Evolutionary conservation across 2,888 invertebrate species (phyloP).

Genomic region (Nebria salina): DNA sequence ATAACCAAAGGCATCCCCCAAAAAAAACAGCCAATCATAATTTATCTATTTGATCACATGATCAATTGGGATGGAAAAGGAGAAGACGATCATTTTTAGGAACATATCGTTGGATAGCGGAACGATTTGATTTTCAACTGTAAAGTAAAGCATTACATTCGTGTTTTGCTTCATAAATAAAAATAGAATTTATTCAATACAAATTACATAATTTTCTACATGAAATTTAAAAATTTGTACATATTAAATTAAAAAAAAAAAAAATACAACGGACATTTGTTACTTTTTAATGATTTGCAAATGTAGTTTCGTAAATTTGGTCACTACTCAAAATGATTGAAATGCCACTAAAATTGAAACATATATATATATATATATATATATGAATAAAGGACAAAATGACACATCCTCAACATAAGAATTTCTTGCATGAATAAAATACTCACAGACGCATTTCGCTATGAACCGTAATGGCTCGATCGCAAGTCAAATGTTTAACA

Average conservation of each 20-base stretch:
- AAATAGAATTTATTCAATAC: constrained; percentile 1
- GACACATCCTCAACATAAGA: background rate
- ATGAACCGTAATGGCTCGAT: background rate
- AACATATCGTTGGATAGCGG: too few species aligned
- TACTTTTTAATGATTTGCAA: background rate
- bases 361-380: background rate
- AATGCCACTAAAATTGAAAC: background rate
- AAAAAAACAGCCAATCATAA: too few species aligned
- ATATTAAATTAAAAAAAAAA: background rate
- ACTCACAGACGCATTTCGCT: too few species aligned
- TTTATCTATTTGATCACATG: too few species aligned
- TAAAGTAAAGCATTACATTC: too few species aligned
- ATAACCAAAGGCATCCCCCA: too few species aligned
- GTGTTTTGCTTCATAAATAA: background rate
- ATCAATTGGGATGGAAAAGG: too few species aligned
- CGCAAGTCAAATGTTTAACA: background rate
- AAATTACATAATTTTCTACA: background rate
- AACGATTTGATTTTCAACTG: too few species aligned
- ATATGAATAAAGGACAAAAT: background rate
- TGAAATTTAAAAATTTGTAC: background rate
- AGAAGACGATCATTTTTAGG: too few species aligned
- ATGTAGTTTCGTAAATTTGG: background rate
- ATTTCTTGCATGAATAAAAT: too few species aligned
- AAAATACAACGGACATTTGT: background rate
- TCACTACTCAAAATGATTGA: background rate